A percentile compares a stretch with the other conserved stretches of the same genome.
Evolutionary conservation across 2,888 invertebrate genomes (phyloP).

Genomic region (Byasa hedistus): DNA sequence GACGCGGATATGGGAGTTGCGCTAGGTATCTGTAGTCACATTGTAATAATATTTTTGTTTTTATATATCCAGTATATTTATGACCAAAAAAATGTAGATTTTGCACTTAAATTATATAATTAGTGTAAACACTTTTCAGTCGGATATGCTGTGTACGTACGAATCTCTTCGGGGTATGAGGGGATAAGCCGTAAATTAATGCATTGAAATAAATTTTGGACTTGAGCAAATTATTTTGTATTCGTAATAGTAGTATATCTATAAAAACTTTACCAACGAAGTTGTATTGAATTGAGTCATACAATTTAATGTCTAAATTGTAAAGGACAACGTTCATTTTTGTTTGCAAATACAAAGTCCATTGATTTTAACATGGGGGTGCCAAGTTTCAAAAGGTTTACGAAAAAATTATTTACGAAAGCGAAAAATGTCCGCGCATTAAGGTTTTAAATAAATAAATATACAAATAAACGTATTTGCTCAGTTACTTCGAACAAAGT

Average conservation of each 20-base stretch:
- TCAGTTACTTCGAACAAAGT: slow-evolving; percentile 37
- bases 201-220: slow-evolving; percentile 30
- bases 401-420: not conserved
- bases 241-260: slow-evolving; percentile 22
- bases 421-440: not conserved
- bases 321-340: slow-evolving; percentile 12
- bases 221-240: slow-evolving; percentile 25
- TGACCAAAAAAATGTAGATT: slow-evolving; percentile 73
- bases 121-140: slow-evolving; percentile 50
- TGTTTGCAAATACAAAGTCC: slow-evolving; percentile 1
- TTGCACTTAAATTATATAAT: slow-evolving; percentile 61
- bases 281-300: slow-evolving; percentile 13
- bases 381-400: slow-evolving; percentile 1
- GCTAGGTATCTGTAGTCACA: slow-evolving; percentile 38
- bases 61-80: slow-evolving; percentile 75
- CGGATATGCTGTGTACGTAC: slow-evolving; percentile 44
- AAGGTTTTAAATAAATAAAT: too few species aligned
- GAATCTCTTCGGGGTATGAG: slow-evolving; percentile 16
- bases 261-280: slow-evolving; percentile 23
- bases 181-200: slow-evolving; percentile 10
- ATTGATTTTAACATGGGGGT: slow-evolving; percentile 9
- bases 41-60: slow-evolving; percentile 49
- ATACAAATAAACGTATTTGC: slow-evolving; percentile 35
- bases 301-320: slow-evolving; percentile 11
- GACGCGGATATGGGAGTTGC: slow-evolving; percentile 7